Evolutionary conservation across 2,113 vertebrate genomes (phyloP).

Genomic region (Oncorhynchus nerka): DNA sequence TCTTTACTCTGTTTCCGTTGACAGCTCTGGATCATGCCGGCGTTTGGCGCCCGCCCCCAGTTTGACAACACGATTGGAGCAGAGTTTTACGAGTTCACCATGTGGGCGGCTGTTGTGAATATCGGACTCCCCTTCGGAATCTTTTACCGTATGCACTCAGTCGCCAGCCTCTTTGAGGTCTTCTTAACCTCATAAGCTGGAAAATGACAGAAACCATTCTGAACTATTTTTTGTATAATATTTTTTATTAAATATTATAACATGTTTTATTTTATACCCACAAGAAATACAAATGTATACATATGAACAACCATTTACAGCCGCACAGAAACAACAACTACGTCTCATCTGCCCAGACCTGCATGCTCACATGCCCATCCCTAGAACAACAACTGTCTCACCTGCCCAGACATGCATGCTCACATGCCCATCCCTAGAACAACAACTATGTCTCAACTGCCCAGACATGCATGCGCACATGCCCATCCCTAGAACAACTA

Average conservation of each 20-base stretch:
- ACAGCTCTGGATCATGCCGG: conserved; percentile 96
- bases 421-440: too few relatives aligned
- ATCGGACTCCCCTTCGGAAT: conserved; percentile 93
- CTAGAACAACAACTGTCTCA: too few relatives aligned
- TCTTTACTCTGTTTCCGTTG: not conserved
- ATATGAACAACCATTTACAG: not conserved
- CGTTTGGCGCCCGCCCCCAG: conserved; percentile 91
- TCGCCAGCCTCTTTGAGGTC: conserved; percentile 92
- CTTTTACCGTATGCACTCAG: conserved; percentile 97
- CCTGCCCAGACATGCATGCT: too few relatives aligned
- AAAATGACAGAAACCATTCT: not conserved
- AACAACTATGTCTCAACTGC: too few relatives aligned
- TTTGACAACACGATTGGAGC: conserved; percentile 83
- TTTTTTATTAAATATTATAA: too few relatives aligned
- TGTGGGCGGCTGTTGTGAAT: conserved; percentile 89
- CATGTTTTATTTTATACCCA: not conserved
- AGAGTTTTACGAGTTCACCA: conserved; percentile 79
- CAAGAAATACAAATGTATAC: not conserved
- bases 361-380: too few relatives aligned
- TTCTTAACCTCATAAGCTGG: conserved; percentile 77
- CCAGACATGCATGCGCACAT: too few relatives aligned
- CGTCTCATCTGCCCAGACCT: too few relatives aligned
- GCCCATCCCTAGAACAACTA: too few relatives aligned
- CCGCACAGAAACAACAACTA: too few relatives aligned
- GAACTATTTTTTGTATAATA: not conserved